phyloP scores from a whole-genome alignment of 2,888 invertebrate species.

The Peribatodes rhomboidaria region DNA sequence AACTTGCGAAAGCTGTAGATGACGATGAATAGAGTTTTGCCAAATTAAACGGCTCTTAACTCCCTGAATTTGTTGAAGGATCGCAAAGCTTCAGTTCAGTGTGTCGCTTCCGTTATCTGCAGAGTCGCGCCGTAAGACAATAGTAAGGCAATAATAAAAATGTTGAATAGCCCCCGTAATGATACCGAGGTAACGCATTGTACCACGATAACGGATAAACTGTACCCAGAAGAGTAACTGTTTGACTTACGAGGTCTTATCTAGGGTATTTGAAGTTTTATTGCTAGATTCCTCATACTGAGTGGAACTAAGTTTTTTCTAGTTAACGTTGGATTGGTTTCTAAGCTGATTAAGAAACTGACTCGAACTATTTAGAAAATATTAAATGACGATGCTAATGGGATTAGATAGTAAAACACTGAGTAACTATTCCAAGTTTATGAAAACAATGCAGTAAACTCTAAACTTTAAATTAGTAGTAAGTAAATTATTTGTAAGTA shows the following conservation, averaged over 20 bases:
- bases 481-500: too few relatives aligned
- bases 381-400: too few relatives aligned
- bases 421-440: too few relatives aligned
- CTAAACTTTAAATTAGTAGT: too few relatives aligned
- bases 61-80: background rate
- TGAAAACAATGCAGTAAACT: too few relatives aligned
- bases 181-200: conserved; percentile 83
- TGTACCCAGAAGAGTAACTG: conserved; percentile 79
- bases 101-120: conserved; percentile 72
- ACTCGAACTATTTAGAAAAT: too few relatives aligned
- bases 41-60: too few relatives aligned
- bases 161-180: conserved; percentile 86
- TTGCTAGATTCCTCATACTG: conserved; percentile 12
- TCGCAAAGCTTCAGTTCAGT: conserved; percentile 41
- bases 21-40: too few relatives aligned
- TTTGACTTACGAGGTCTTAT: conserved; percentile 58
- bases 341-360: too few relatives aligned
- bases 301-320: background rate
- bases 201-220: conserved; percentile 85
- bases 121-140: conserved; percentile 85
- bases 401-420: too few relatives aligned
- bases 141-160: conserved; percentile 87
- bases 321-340: background rate
- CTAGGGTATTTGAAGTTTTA: conserved; percentile 34
- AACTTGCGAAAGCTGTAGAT: too few relatives aligned